phyloP scores from a whole-genome alignment of 2,113 vertebrate species.

The Petrocephalus microphthalmus region DNA sequence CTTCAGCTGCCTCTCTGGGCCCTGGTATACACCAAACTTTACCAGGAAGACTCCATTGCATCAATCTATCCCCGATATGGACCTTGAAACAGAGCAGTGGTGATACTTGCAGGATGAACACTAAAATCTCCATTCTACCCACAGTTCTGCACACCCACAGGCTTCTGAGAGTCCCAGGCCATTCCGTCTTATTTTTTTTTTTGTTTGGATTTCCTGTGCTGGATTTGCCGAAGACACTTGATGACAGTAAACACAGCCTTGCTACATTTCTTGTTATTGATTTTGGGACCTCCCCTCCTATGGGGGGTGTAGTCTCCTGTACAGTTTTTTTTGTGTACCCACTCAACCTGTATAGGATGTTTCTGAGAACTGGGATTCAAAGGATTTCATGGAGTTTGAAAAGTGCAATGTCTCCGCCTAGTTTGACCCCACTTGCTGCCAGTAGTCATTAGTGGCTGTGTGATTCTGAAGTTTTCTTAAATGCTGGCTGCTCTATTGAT shows the following conservation, averaged over 20 bases:
- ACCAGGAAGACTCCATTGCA: background rate
- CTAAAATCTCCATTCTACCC: background rate
- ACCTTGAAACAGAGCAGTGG: background rate
- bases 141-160: background rate
- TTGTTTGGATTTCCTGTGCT: background rate
- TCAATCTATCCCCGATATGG: background rate
- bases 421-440: background rate
- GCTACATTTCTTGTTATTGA: background rate
- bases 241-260: background rate
- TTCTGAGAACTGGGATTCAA: background rate
- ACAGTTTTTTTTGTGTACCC: background rate
- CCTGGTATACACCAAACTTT: background rate
- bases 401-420: background rate
- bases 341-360: background rate
- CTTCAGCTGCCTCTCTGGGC: background rate
- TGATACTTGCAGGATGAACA: background rate
- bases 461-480: background rate
- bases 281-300: background rate
- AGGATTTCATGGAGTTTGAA: background rate
- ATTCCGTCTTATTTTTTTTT: background rate
- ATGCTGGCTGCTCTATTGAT: background rate
- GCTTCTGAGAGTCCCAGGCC: background rate
- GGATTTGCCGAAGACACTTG: background rate
- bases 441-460: background rate
- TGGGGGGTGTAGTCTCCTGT: background rate